phyloP scores from a whole-genome alignment of 2,888 invertebrate genomes.

The Aleiodes alternator region DNA sequence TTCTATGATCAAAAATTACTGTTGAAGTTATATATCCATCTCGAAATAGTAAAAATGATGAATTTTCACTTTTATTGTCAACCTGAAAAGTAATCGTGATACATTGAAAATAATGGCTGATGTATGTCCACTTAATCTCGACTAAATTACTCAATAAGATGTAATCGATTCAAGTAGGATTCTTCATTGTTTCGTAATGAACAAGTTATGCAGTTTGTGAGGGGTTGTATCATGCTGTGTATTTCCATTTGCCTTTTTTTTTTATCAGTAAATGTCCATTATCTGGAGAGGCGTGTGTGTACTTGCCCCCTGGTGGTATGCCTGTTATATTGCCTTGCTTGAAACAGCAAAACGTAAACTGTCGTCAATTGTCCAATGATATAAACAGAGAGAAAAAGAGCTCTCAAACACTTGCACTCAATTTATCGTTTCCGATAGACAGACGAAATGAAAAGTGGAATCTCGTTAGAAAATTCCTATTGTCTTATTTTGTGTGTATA shows the following conservation, averaged over 20 bases:
- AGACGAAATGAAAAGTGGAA: constrained; percentile 40
- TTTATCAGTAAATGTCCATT: constrained; percentile 47
- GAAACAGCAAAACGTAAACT: no score
- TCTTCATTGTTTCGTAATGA: constrained; percentile 50
- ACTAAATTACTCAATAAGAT: no score
- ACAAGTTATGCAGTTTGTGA: constrained; percentile 39
- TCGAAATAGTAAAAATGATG: no score
- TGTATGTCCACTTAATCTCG: no score
- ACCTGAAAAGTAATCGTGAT: no score
- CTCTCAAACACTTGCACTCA: constrained; percentile 5
- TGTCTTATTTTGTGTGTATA: not conserved
- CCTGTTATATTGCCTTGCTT: not conserved
- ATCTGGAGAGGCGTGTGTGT: constrained; percentile 42
- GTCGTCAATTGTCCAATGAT: no score
- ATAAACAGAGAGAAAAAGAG: no score
- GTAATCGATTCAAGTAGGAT: no score
- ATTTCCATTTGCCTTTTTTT: not conserved
- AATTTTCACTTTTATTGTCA: no score
- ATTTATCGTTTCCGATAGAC: constrained; percentile 12
- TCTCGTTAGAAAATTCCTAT: constrained; percentile 35
- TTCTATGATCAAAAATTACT: no score
- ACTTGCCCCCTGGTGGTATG: not conserved
- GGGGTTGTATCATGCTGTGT: not conserved
- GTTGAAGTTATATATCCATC: no score
- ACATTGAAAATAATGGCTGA: no score